Conservation (phyloP, 37 sponge, comb jelly and placozoan species). For the Aplysina aerophoba region DNA sequence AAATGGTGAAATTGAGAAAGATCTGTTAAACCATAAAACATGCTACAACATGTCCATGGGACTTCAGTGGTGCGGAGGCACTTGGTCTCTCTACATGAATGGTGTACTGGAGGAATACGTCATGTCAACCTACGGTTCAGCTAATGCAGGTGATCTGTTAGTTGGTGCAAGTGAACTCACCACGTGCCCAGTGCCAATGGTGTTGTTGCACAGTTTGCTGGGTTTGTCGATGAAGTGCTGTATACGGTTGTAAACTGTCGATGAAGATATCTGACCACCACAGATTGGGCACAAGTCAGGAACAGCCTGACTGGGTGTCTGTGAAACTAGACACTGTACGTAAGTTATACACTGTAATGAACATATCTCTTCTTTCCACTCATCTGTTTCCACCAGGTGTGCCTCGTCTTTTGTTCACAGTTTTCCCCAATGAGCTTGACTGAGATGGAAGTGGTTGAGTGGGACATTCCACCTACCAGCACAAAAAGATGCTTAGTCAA, state of each 20-base stretch:
- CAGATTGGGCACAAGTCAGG: constrained; percentile 55
- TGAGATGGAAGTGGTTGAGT: neutral
- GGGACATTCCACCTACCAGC: constrained; percentile 15
- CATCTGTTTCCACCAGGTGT: neutral
- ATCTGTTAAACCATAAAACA: neutral
- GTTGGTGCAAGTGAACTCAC: constrained; percentile 42
- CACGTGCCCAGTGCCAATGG: neutral
- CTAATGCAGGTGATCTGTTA: neutral
- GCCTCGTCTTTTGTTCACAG: neutral
- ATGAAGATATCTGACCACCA: constrained; percentile 27
- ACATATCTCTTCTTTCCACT: neutral
- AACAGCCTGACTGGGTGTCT: constrained; percentile 53
- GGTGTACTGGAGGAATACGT: neutral
- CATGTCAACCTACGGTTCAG: neutral
- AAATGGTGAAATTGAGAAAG: neutral
- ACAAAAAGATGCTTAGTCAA: neutral
- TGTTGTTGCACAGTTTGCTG: constrained; percentile 45
- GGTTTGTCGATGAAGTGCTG: constrained; percentile 53
- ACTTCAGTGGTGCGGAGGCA: constrained; percentile 19
- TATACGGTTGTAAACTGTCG: constrained; percentile 41
- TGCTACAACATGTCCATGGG: neutral
- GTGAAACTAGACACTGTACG: constrained; percentile 20
- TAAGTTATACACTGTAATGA: neutral
- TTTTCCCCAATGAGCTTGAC: neutral
- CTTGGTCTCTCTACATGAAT: constrained; percentile 36